Percentiles rank a stretch among this genome's conserved stretches.
Conservation (phyloP, 2,113 vertebrate genomes). For the Sorex araneus region DNA sequence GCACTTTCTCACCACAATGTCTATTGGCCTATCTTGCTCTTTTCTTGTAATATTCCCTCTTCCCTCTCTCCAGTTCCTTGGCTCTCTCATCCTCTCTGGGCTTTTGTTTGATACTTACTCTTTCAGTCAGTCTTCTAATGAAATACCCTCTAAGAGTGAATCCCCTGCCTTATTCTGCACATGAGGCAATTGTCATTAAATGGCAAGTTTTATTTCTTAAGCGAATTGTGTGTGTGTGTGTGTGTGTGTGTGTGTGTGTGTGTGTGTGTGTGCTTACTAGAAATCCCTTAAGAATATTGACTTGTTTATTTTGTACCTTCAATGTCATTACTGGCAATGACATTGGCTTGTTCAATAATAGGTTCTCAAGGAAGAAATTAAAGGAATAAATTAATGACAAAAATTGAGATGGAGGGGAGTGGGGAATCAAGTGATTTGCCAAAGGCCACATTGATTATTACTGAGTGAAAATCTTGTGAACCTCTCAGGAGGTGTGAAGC, state of each 20-base stretch:
- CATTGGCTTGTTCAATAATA: background rate
- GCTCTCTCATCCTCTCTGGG: background rate
- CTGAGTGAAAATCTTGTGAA: background rate
- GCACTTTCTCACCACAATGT: background rate
- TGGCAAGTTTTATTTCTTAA: background rate
- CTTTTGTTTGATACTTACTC: background rate
- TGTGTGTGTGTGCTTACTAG: background rate
- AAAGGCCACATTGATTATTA: background rate
- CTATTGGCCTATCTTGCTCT: background rate
- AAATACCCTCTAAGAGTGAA: background rate
- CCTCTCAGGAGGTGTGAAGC: background rate
- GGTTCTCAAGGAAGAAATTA: background rate
- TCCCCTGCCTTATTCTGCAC: background rate
- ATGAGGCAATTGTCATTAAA: background rate
- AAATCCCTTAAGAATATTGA: background rate
- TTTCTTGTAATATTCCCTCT: background rate
- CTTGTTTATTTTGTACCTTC: background rate
- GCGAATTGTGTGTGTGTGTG: background rate
- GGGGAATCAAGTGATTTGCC: background rate
- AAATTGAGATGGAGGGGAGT: background rate
- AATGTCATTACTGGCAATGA: background rate
- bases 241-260: too few species aligned
- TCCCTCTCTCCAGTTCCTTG: too few species aligned
- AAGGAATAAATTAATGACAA: slow-evolving; percentile 11
- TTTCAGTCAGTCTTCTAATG: background rate